Evolutionary conservation across 1,140 invertebrate species (phyloP), one percentile per base, ranked within the genome.

Genomic region (Caenorhabditis latens): DNA sequence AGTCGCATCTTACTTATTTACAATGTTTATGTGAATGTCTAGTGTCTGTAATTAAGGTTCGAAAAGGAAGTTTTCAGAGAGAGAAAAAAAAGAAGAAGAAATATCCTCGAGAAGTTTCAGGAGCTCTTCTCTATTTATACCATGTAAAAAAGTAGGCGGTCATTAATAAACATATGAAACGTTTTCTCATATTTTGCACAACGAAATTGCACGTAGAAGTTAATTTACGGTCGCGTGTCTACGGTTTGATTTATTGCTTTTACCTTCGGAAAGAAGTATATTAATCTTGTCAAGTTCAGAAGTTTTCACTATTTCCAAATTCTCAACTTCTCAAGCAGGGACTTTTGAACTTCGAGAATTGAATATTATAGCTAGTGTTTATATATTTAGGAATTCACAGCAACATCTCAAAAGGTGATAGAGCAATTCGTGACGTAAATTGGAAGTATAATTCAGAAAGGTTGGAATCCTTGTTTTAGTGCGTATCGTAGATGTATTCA

Each of bases 221-320:
- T 65, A 65, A 65, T 65, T 65, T 65, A 65, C 16, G 61, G 16
- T 65, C 21, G 61, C 61, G 61, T 61, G 57, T 21, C 57, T 14
- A 40, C 61, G 11, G 40, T 65, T 65, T 65, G 61, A 65, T 65
- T 65, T 65, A 65, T 65, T 42, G n/a, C 14, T 58, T 58, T 16
- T 21, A 58, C 57, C 14, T 8, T 58, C 57, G 0, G n/a, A 40
- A 65, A 40, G 24, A 9, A 16, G 61, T 7, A 21, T 21, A 58
- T 58, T 19, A 21, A 21, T 58, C 13, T 19, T 19, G 1, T 21
- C 16, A 16, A 53, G 50, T 13, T 16, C 50, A 53, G 16, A 53
- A 53, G 50, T 53, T 16, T 53, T 32, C 32, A 32, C 32, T 2
- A 32, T 32, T 32, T 32, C 32, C 32, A 32, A 32, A 32, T 32